These are phyloP conservation scores for Sus cebifrons DNA, from an alignment of 2,797 vertebrate species.

Conservation along the genomic window DNA sequence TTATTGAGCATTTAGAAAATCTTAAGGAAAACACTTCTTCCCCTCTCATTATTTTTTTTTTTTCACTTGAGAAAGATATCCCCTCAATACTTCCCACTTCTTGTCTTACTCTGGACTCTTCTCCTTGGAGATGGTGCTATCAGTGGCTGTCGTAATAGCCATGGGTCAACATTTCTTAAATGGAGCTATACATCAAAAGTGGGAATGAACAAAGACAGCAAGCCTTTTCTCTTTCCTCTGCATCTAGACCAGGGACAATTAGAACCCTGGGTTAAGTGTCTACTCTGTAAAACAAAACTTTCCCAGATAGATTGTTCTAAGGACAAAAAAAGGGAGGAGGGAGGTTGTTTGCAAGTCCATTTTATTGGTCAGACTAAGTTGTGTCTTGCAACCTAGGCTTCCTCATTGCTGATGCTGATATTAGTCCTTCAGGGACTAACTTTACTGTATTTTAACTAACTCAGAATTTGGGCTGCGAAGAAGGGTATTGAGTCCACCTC, in stretches of 20 bases:
- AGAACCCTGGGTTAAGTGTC: neutral
- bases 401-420: neutral
- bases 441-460: conserved; percentile 15
- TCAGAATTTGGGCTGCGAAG: neutral
- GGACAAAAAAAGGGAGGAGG: neutral
- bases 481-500: neutral
- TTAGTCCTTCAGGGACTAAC: neutral
- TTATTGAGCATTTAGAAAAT: neutral
- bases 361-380: neutral
- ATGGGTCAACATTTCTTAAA: neutral
- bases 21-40: neutral
- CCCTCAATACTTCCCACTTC: neutral
- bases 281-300: neutral
- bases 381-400: neutral
- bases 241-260: neutral
- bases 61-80: neutral
- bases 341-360: neutral
- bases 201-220: neutral
- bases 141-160: neutral
- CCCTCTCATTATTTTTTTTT: neutral
- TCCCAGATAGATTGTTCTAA: neutral
- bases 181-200: neutral
- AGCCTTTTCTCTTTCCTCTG: neutral
- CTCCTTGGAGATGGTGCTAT: neutral
- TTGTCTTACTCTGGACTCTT: too few species aligned